Evolutionary conservation across 30 jellyfish, hydroid and myxozoan genomes (phyloP).

Genomic region (Mastigias papua): DNA sequence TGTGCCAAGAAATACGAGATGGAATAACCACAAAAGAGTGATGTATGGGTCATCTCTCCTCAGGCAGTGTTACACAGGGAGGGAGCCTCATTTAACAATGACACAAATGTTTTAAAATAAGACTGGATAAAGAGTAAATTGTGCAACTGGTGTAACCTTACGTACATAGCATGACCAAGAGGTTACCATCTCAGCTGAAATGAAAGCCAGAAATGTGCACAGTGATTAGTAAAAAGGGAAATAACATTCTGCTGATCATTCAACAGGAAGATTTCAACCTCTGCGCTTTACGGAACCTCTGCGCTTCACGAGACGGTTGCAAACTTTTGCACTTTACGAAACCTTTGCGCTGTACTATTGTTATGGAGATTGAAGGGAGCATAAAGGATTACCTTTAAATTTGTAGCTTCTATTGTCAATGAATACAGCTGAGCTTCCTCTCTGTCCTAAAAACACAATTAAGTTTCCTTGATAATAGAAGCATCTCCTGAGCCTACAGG

Average conservation of each 20-base stretch:
- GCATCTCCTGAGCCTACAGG: no score
- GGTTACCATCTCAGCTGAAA: neutral
- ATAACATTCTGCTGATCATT: no score
- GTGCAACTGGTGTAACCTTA: neutral
- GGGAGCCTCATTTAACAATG: neutral
- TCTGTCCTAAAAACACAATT: conserved; percentile 76
- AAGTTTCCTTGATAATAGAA: no score
- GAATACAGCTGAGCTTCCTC: conserved; percentile 50
- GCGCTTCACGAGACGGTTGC: no score
- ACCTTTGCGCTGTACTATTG: no score
- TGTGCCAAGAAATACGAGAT: neutral
- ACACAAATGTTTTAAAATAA: neutral
- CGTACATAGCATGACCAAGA: neutral
- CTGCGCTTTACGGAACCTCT: no score
- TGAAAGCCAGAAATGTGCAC: neutral
- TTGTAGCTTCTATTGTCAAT: conserved; percentile 63
- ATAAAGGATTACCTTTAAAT: conserved; percentile 8
- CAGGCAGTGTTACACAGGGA: neutral
- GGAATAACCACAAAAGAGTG: neutral
- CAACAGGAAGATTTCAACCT: no score
- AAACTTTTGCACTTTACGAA: no score
- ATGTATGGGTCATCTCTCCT: neutral
- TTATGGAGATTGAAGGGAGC: neutral
- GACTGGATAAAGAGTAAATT: neutral
- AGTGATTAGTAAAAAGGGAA: neutral